Evolutionary conservation across 1,140 invertebrate genomes (phyloP), one percentile per base, ranked within the genome.

Genomic region (Trichoplusia ni): DNA sequence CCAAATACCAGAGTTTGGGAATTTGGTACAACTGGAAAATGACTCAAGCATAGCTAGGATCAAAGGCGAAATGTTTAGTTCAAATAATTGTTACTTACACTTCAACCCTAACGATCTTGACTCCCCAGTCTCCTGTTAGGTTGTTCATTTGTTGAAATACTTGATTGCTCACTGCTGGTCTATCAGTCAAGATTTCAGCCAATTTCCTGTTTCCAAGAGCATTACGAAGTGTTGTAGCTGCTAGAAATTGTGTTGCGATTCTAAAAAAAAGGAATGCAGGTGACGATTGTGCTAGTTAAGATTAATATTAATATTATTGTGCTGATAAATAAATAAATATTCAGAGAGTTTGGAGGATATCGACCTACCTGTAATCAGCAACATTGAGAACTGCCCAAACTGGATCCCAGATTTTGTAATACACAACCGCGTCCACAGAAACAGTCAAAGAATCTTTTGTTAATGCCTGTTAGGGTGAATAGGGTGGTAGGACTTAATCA

Each of bases 401-500:
- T 0, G 97, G 96, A 81, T 97, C 94, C 67, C 92, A 93, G 63
- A 97, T 95, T 71, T 95, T 92, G 82, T 97, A 98, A 84, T 97
- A 98, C 13, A 98, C 95, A 8, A 96, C 95, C 2, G 97, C 97
- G 87, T 98, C 96, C n/a, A 98, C 97, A 9, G 94, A 94, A 0
- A 98, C 96, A 0, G 96, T 98, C 4, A 98, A 95, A 4, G 95
- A 96, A 86, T 98, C 97, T 89, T 96, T 96, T 1, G 96, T 97
- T 56, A 98, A 91, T 40, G 97, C 95, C 82, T 85, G 75, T 9
- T 47, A 72, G 21, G 64, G 44, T 27, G 6, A 33, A 19, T 5
- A 33, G 5, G 31, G 9, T 2, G 2, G 14, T 9, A 40, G 0
- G 2, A 18, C 4, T 38, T 19, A 9, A 19, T 0, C 2, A 40